Conservation (phyloP, 1,140 invertebrate genomes). For the Hycleus cichorii region DNA sequence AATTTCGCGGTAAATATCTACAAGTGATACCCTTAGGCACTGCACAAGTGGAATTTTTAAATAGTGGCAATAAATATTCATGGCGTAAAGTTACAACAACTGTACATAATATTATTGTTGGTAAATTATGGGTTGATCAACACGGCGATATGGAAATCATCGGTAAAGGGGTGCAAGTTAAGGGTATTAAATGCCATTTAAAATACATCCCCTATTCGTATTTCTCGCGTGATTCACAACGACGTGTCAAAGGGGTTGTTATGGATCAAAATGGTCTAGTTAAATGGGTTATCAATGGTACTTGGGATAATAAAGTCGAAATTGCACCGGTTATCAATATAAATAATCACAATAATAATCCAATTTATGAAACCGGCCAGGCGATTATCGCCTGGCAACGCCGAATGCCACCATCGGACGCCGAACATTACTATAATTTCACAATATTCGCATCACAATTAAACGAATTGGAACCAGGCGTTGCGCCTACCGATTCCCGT, state of each 20-base stretch:
- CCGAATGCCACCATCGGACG: constrained; percentile 62
- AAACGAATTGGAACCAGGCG: constrained; percentile 87
- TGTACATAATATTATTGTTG: constrained; percentile 99
- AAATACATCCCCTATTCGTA: constrained; percentile 98
- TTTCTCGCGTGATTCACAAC: constrained; percentile 89
- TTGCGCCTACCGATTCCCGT: constrained; percentile 95
- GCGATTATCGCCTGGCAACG: constrained; percentile 82
- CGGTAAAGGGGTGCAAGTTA: constrained; percentile 50
- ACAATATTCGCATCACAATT: constrained; percentile 91
- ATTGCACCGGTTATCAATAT: constrained; percentile 81
- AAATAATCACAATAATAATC: constrained; percentile 65
- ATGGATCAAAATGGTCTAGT: constrained; percentile 62
- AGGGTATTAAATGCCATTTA: constrained; percentile 88
- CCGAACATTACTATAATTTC: constrained; percentile 82
- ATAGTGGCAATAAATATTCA: constrained; percentile 80
- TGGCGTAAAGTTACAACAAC: constrained; percentile 98
- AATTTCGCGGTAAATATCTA: constrained; percentile 97
- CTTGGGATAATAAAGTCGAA: constrained; percentile 94
- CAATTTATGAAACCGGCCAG: constrained; percentile 84
- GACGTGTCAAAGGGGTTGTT: constrained; percentile 76
- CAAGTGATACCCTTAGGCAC: constrained; percentile 83
- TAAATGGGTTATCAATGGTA: constrained; percentile 44
- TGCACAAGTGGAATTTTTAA: constrained; percentile 70
- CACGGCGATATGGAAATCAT: constrained; percentile 96
- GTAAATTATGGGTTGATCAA: constrained; percentile 98